Percentiles rank a stretch among this genome's conserved stretches.
Conservation (phyloP, 1,140 invertebrate genomes). For the Heterodera schachtii region DNA sequence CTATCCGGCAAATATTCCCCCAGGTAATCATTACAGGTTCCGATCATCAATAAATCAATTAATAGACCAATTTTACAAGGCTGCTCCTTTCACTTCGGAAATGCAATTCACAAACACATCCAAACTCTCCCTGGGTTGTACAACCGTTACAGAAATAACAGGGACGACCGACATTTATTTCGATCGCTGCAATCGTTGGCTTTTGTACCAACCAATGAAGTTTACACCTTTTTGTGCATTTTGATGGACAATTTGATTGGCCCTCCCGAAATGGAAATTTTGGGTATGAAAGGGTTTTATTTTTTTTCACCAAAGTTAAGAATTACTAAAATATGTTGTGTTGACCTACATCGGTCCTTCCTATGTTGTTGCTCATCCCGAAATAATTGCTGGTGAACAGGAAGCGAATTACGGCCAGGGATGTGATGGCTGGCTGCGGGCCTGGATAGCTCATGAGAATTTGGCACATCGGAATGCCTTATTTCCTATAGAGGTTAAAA, state of each 20-base stretch:
- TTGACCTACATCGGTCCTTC: constrained; percentile 11
- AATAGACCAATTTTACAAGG: neutral
- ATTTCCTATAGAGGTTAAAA: constrained; percentile 21
- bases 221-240: constrained; percentile 21
- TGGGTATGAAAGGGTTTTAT: neutral
- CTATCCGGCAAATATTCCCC: neutral
- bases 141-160: neutral
- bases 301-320: no score
- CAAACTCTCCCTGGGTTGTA: neutral
- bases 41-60: neutral
- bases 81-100: constrained; percentile 11
- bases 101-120: constrained; percentile 5
- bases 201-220: constrained; percentile 12
- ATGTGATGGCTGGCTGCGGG: constrained; percentile 11
- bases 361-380: constrained; percentile 3
- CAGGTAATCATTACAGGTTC: neutral
- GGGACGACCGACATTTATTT: neutral
- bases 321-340: constrained; percentile 9
- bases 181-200: constrained; percentile 17
- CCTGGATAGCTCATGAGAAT: constrained; percentile 20
- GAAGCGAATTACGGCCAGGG: neutral
- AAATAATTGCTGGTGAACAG: neutral
- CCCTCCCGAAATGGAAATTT: constrained; percentile 3
- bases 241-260: constrained; percentile 13
- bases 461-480: neutral